Conservation (phyloP, 92 coral and sea anemone genomes). For the Palythoa caribaeorum region DNA sequence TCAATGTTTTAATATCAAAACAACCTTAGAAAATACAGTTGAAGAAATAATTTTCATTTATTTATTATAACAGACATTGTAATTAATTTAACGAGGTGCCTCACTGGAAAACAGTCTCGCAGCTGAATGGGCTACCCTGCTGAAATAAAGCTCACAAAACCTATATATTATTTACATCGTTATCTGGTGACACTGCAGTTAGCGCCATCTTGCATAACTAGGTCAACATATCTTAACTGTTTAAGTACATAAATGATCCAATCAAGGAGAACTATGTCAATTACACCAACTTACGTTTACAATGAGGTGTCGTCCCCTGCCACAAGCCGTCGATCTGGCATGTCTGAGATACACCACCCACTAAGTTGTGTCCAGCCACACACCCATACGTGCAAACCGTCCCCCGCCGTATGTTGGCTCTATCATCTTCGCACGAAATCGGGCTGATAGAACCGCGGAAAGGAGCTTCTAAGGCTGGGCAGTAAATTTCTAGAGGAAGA, state of each 20-base stretch:
- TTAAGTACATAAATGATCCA: background rate
- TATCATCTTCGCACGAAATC: slow-evolving; percentile 69
- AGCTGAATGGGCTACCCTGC: too few species aligned
- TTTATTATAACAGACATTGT: too few species aligned
- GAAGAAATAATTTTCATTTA: too few species aligned
- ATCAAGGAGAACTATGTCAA: background rate
- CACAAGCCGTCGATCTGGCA: slow-evolving; percentile 93
- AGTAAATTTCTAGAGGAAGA: slow-evolving; percentile 81
- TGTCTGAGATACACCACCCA: slow-evolving; percentile 72
- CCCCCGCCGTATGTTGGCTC: slow-evolving; percentile 84
- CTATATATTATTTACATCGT: too few species aligned
- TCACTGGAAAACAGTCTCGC: too few species aligned
- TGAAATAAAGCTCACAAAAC: too few species aligned
- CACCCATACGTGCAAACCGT: slow-evolving; percentile 87
- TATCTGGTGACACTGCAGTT: too few species aligned
- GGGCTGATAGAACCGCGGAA: slow-evolving; percentile 89
- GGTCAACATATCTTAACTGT: too few species aligned
- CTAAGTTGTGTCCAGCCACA: slow-evolving; percentile 77
- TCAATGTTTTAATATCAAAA: too few species aligned
- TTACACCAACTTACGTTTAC: slow-evolving; percentile 76
- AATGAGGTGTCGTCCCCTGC: slow-evolving; percentile 84
- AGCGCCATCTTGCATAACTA: too few species aligned
- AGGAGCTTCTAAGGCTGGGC: slow-evolving; percentile 91
- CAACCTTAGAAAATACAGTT: too few species aligned
- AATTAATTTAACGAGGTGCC: too few species aligned